These are phyloP conservation scores for Episyrphus balteatus DNA, from an alignment of 1,140 invertebrate species.

Conservation along the genomic window DNA sequence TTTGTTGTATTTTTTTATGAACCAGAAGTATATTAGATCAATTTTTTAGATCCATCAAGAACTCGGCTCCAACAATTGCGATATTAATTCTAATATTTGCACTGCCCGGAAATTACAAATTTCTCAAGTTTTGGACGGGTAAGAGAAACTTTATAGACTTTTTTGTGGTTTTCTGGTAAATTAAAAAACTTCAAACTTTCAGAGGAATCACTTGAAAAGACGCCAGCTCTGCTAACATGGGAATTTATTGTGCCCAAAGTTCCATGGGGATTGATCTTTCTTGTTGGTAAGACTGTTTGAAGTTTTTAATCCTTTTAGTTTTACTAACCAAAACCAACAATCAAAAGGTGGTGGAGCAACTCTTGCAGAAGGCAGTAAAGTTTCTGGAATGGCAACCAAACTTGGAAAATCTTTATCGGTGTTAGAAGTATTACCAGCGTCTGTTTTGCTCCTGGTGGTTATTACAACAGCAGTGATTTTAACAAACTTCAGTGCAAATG, in stretches of 20 bases:
- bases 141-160: too few relatives aligned
- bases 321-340: neutral
- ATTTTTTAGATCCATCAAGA: conserved; percentile 11
- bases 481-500: conserved; percentile 54
- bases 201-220: conserved; percentile 44
- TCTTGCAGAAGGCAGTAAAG: conserved; percentile 9
- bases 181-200: conserved; percentile 10
- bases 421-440: conserved; percentile 25
- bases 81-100: conserved; percentile 64
- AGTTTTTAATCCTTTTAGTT: neutral
- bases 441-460: conserved; percentile 35
- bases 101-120: conserved; percentile 58
- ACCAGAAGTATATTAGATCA: too few relatives aligned
- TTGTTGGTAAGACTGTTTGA: conserved; percentile 41
- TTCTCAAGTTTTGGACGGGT: conserved; percentile 47
- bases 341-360: conserved; percentile 14
- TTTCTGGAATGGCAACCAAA: conserved; percentile 6
- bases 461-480: conserved; percentile 41
- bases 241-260: conserved; percentile 59
- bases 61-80: conserved; percentile 53
- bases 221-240: conserved; percentile 56
- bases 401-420: conserved; percentile 41
- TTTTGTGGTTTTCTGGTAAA: neutral
- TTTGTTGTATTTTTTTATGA: conserved; percentile 33
- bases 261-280: conserved; percentile 60